phyloP scores from a whole-genome alignment of 2,888 invertebrate species.

The Holacanthella duospinosa region DNA sequence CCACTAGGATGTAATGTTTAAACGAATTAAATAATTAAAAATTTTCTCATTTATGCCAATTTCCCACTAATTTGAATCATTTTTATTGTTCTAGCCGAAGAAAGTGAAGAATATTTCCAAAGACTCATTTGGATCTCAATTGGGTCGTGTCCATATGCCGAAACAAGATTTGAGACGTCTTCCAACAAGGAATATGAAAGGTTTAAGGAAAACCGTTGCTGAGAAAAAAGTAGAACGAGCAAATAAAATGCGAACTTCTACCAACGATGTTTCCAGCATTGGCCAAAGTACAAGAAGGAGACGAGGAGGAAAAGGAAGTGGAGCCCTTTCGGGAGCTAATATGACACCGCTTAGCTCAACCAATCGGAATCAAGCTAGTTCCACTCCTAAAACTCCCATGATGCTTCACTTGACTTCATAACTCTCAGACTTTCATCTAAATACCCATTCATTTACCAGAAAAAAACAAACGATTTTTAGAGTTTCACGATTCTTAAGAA shows the following conservation, averaged over 20 bases:
- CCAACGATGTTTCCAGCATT: background rate
- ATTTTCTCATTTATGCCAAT: background rate
- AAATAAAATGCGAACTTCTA: constrained; percentile 14
- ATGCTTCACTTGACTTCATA: too few species aligned
- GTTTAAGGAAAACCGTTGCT: constrained; percentile 55
- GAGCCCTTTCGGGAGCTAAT: constrained; percentile 5
- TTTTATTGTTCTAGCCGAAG: constrained; percentile 51
- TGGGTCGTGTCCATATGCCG: constrained; percentile 87
- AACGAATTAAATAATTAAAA: background rate
- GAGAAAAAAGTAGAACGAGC: constrained; percentile 33
- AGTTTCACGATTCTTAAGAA: too few species aligned
- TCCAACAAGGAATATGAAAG: constrained; percentile 86
- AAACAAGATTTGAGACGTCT: constrained; percentile 72
- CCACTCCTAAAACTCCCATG: background rate
- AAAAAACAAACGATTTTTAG: too few species aligned
- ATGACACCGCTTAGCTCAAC: background rate
- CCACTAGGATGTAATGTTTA: too few species aligned
- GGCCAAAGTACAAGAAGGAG: background rate
- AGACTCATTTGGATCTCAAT: constrained; percentile 76
- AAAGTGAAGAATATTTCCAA: constrained; percentile 83
- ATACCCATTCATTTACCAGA: too few species aligned
- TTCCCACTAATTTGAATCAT: background rate
- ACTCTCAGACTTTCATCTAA: too few species aligned
- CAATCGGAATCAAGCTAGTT: background rate
- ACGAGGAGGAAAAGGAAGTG: background rate